phyloP scores from a whole-genome alignment of 2,797 vertebrate genomes.

The Acrossocheilus wenchowensis region DNA sequence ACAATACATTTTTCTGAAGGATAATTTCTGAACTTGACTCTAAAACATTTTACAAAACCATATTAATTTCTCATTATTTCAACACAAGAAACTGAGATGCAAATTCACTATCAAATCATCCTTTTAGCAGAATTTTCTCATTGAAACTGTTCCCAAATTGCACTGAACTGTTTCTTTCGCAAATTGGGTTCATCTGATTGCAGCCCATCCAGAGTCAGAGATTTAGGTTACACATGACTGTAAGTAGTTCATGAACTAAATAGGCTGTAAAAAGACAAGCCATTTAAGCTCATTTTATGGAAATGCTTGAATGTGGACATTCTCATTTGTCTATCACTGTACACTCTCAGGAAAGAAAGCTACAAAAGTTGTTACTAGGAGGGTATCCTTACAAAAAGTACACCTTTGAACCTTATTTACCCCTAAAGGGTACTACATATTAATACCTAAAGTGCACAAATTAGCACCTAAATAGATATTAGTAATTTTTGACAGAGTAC shows the following conservation, averaged over 20 bases:
- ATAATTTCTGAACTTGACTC: not conserved
- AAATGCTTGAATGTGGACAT: not conserved
- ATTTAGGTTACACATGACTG: conserved; percentile 7
- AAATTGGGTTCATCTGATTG: not conserved
- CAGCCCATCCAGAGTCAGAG: no score
- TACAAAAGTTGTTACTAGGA: not conserved
- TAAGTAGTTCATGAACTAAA: not conserved
- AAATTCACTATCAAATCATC: not conserved
- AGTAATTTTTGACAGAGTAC: not conserved
- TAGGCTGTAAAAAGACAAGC: not conserved
- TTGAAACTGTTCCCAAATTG: not conserved
- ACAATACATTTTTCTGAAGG: not conserved
- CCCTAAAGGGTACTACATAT: not conserved
- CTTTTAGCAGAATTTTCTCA: not conserved
- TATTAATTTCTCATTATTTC: not conserved
- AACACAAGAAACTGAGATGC: not conserved
- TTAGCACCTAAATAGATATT: not conserved
- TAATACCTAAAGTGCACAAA: not conserved
- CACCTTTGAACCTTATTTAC: not conserved
- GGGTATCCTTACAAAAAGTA: not conserved
- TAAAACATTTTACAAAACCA: not conserved
- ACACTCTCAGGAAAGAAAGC: not conserved
- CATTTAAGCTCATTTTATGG: not conserved
- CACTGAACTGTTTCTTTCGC: not conserved
- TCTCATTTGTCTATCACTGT: not conserved